Percentiles rank a stretch among this genome's conserved stretches.
These are phyloP conservation scores for Lepeophtheirus nordmannii DNA, from an alignment of 2,888 invertebrate genomes.

Conservation along the genomic window DNA sequence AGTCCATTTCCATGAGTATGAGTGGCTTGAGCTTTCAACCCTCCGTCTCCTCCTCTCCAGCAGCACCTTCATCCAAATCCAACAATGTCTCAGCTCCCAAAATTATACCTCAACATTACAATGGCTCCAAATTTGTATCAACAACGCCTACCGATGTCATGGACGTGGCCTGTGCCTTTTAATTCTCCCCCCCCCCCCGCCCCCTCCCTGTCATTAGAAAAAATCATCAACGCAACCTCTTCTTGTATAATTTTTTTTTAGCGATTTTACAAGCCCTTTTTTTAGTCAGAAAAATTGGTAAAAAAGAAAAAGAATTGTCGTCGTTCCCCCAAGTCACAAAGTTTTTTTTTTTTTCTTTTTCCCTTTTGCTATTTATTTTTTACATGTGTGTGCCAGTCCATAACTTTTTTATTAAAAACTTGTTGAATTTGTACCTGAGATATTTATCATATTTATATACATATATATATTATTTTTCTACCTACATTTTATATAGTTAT, in stretches of 20 bases:
- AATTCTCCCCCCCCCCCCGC: background rate
- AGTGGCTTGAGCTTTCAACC: slow-evolving; percentile 21
- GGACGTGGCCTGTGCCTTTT: slow-evolving; percentile 7
- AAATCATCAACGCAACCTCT: background rate
- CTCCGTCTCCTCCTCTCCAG: background rate
- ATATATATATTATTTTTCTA: background rate
- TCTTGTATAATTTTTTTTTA: background rate
- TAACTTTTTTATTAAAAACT: background rate
- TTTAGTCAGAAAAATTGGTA: background rate
- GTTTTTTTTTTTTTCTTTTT: background rate
- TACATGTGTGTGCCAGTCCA: background rate
- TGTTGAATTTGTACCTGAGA: slow-evolving; percentile 4
- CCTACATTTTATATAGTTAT: background rate
- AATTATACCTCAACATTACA: slow-evolving; percentile 8
- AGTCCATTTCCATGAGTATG: slow-evolving; percentile 18
- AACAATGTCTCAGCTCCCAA: slow-evolving; percentile 7
- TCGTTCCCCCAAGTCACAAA: background rate
- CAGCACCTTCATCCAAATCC: background rate
- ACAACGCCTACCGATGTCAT: slow-evolving; percentile 22
- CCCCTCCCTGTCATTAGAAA: background rate
- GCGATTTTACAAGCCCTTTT: background rate
- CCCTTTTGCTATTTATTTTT: background rate
- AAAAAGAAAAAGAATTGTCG: background rate
- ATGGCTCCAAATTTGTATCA: background rate
- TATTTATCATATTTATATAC: background rate